A percentile compares a stretch with the other conserved stretches of the same genome.
phyloP scores from a whole-genome alignment of 2,113 vertebrate species.

The Nyctibius bracteatus region DNA sequence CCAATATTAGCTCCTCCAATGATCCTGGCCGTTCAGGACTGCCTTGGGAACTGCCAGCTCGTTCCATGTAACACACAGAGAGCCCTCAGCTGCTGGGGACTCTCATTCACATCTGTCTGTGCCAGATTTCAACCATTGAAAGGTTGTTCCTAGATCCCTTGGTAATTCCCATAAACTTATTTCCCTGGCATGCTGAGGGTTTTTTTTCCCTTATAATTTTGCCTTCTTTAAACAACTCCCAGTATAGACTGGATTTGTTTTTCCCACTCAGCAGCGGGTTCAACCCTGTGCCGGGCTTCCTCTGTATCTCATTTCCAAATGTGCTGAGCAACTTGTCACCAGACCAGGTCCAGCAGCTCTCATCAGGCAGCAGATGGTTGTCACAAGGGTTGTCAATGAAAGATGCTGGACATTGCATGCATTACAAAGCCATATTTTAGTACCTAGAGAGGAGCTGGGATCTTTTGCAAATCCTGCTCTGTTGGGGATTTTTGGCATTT shows the following conservation, averaged over 20 bases:
- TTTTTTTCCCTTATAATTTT: not conserved
- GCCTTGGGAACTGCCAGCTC: slow-evolving; percentile 10
- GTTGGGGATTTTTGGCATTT: not conserved
- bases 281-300: not conserved
- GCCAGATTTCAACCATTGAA: not conserved
- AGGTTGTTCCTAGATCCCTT: not conserved
- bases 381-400: not conserved
- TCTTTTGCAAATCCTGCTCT: not conserved
- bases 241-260: not conserved
- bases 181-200: not conserved
- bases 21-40: not conserved
- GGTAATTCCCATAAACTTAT: not conserved
- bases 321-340: not conserved
- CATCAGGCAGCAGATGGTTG: not conserved
- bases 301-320: not conserved
- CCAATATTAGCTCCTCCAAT: not conserved
- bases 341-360: not conserved
- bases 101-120: not conserved
- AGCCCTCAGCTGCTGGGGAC: not conserved
- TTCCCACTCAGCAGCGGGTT: not conserved
- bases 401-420: not conserved
- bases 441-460: not conserved
- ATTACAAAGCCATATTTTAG: not conserved
- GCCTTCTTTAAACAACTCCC: not conserved
- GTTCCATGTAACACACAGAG: not conserved